A percentile compares a stretch with the other conserved stretches of the same genome.
phyloP scores from a whole-genome alignment of 1,140 invertebrate species.

The Euura saliciscinereae region DNA sequence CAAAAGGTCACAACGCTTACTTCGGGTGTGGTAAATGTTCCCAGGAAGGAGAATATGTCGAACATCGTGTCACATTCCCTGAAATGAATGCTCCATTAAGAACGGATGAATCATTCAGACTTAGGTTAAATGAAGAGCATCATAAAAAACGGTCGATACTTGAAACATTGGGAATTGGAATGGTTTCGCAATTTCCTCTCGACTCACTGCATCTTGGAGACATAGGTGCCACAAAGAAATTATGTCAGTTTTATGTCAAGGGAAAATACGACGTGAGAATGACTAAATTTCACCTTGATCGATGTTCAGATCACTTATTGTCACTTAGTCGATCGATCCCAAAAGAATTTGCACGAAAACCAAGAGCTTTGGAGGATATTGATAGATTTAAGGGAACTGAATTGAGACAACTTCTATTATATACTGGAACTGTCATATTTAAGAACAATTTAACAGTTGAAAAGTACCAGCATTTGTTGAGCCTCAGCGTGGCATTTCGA shows the following conservation, averaged over 20 bases:
- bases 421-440: slow-evolving; percentile 8
- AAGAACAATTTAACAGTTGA: slow-evolving; percentile 1
- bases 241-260: slow-evolving; percentile 23
- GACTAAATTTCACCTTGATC: not conserved
- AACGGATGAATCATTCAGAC: slow-evolving; percentile 18
- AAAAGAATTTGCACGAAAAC: slow-evolving; percentile 11
- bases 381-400: slow-evolving; percentile 8
- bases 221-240: slow-evolving; percentile 29
- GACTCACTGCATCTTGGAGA: slow-evolving; percentile 37
- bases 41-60: slow-evolving; percentile 21
- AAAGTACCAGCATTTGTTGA: not conserved
- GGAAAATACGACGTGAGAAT: slow-evolving; percentile 24
- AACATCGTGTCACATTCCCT: slow-evolving; percentile 18
- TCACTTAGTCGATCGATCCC: slow-evolving; percentile 7
- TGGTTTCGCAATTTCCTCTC: slow-evolving; percentile 30
- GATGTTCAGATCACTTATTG: slow-evolving; percentile 3
- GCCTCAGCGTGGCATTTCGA: slow-evolving; percentile 8
- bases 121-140: slow-evolving; percentile 16
- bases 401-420: slow-evolving; percentile 12
- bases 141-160: slow-evolving; percentile 19
- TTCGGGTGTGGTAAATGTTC: slow-evolving; percentile 26
- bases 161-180: slow-evolving; percentile 22
- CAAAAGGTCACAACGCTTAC: slow-evolving; percentile 27
- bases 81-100: slow-evolving; percentile 18
- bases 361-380: slow-evolving; percentile 8